Evolutionary conservation across 2,113 vertebrate species (phyloP).

Genomic region (Paratilapia polleni): DNA sequence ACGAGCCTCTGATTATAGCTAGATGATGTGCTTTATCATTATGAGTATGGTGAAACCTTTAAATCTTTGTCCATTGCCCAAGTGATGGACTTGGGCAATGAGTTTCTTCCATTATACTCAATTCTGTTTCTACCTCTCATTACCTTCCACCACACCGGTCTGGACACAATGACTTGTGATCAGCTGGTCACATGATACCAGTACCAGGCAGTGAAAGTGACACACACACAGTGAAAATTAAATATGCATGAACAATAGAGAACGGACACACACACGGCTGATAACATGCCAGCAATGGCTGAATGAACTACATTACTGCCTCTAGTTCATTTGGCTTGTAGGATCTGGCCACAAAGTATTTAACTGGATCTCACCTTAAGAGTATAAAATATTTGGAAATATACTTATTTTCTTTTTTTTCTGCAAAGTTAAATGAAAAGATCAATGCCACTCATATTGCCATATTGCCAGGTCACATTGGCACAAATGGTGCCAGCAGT

Average conservation of each 20-base stretch:
- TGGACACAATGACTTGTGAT: not conserved
- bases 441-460: not conserved
- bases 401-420: not conserved
- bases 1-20: not conserved
- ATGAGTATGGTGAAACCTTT: rapidly evolving
- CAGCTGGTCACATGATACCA: conserved; percentile 18
- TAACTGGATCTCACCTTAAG: not conserved
- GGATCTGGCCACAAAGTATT: not conserved
- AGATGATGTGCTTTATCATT: not conserved
- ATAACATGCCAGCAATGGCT: not conserved
- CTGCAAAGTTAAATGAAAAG: not conserved
- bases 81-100: rapidly evolving
- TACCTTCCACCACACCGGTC: not conserved
- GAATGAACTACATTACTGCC: not conserved
- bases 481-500: not conserved
- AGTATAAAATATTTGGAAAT: not conserved
- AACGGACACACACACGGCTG: too few species aligned
- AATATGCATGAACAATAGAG: too few species aligned
- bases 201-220: conserved; percentile 32
- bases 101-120: not conserved
- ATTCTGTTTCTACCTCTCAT: not conserved
- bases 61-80: not conserved
- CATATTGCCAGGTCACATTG: conserved; percentile 1
- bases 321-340: not conserved
- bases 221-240: not conserved